Evolutionary conservation across 1,140 invertebrate species (phyloP).

Genomic region (Trichonephila clavata): DNA sequence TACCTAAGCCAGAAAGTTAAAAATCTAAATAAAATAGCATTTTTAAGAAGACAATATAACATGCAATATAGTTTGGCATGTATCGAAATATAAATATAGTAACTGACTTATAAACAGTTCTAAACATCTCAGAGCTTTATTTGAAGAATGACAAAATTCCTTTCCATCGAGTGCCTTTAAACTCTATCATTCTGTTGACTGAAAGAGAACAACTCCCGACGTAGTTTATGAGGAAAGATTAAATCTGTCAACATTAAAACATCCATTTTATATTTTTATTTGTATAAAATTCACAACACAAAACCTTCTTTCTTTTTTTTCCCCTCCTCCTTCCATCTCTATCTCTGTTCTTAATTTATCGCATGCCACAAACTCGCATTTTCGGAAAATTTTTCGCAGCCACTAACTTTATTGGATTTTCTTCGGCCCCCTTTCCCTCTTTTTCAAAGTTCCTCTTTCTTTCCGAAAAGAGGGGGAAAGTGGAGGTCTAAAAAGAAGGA

Average conservation of each 20-base stretch:
- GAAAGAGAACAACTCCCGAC: background rate
- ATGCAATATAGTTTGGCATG: too few species aligned
- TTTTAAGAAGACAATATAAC: too few species aligned
- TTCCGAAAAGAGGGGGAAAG: background rate
- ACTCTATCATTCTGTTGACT: background rate
- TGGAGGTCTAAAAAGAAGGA: slow-evolving; percentile 39
- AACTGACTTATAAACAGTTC: too few species aligned
- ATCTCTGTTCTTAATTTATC: slow-evolving; percentile 18
- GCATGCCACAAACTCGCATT: slow-evolving; percentile 56
- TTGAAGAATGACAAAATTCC: too few species aligned
- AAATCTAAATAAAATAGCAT: too few species aligned
- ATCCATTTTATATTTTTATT: background rate
- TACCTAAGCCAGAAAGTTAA: too few species aligned
- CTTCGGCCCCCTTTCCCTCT: background rate
- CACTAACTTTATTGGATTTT: slow-evolving; percentile 73
- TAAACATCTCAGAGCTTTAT: too few species aligned
- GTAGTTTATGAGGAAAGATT: too few species aligned
- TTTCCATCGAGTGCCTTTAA: background rate
- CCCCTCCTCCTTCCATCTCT: background rate
- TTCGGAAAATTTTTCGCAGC: slow-evolving; percentile 39
- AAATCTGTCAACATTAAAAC: slow-evolving; percentile 1
- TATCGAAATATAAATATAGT: too few species aligned
- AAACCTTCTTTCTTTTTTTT: background rate
- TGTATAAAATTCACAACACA: background rate
- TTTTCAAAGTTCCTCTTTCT: background rate